These are phyloP conservation scores for Paedocypris sp. DNA, from an alignment of 2,113 vertebrate species.

Conservation along the genomic window DNA sequence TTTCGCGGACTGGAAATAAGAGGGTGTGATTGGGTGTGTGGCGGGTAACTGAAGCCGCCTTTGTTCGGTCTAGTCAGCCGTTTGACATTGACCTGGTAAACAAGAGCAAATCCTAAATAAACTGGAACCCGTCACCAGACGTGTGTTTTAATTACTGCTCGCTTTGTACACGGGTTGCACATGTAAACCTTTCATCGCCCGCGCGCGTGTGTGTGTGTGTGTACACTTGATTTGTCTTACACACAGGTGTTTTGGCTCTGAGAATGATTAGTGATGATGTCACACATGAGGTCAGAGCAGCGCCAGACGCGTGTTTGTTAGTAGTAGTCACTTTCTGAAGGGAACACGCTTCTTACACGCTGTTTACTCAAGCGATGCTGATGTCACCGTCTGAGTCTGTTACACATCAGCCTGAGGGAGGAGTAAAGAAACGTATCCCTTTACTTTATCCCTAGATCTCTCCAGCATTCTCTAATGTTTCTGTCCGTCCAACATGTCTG, in stretches of 20 bases:
- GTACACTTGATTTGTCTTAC: neutral
- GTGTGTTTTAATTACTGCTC: neutral
- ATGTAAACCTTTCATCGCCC: neutral
- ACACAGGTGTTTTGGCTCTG: no score
- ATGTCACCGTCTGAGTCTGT: constrained; percentile 66
- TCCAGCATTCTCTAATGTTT: no score
- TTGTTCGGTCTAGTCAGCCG: constrained; percentile 48
- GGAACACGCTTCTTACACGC: constrained; percentile 6
- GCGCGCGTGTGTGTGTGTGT: neutral
- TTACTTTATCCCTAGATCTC: no score
- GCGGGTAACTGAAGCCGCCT: constrained; percentile 42
- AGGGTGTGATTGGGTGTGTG: constrained; percentile 32
- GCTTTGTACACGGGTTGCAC: neutral
- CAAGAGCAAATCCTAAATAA: constrained; percentile 4
- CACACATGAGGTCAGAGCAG: constrained; percentile 23
- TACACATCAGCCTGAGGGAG: no score
- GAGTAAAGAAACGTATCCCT: no score
- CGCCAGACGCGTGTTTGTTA: constrained; percentile 42
- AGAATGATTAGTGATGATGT: constrained; percentile 29
- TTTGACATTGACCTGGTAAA: constrained; percentile 44
- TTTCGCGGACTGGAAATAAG: constrained; percentile 26
- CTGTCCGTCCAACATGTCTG: no score
- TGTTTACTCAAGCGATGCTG: constrained; percentile 47
- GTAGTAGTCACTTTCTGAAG: constrained; percentile 19
- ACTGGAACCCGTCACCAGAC: neutral